Evolutionary conservation across 1,140 invertebrate genomes (phyloP), one percentile per base, ranked within the genome.

Genomic region (Eumeta japonica): DNA sequence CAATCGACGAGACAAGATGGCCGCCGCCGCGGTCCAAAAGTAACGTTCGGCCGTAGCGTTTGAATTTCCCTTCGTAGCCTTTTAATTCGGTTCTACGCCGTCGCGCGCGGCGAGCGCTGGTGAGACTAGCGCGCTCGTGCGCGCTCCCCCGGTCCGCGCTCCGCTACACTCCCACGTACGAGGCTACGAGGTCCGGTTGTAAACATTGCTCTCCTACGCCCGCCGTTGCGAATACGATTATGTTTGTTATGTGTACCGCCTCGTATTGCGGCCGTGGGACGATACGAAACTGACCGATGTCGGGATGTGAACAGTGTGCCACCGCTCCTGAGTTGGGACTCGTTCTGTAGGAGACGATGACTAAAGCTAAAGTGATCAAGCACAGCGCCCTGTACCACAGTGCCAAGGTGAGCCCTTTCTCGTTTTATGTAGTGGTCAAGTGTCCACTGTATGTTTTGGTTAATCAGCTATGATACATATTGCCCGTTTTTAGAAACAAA

Each of bases 321-420:
- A n/a, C n/a, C n/a, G n/a, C n/a, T n/a, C n/a, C n/a, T n/a, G n/a
- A n/a, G n/a, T n/a, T n/a, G n/a, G n/a, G n/a, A n/a, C n/a, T n/a
- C n/a, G n/a, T n/a, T n/a, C n/a, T n/a, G n/a, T n/a, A n/a, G n/a
- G n/a, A n/a, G n/a, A 48, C 30, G 36, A 74, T 74, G 70, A 71
- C 70, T 15, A 74, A 74, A 46, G 51, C 65, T 11, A 74, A 74
- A 44, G 50, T 61, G 33, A 61, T 54, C 14, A 48, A 54, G 35
- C 62, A 53, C 41, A 74, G 70, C 47, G 68, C 68, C 38, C 53
- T 73, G 11, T 73, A 58, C 43, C 68, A 73, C 46, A 71, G 68
- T 39, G 66, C 66, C 9, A 73, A 71, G 64, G 70, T 74, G 41
- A 60, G 65, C 30, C 41, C 43, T 11, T 16, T 7, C n/a, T n/a